phyloP scores from a whole-genome alignment of 2,888 invertebrate species.

The Phengaris arion region DNA sequence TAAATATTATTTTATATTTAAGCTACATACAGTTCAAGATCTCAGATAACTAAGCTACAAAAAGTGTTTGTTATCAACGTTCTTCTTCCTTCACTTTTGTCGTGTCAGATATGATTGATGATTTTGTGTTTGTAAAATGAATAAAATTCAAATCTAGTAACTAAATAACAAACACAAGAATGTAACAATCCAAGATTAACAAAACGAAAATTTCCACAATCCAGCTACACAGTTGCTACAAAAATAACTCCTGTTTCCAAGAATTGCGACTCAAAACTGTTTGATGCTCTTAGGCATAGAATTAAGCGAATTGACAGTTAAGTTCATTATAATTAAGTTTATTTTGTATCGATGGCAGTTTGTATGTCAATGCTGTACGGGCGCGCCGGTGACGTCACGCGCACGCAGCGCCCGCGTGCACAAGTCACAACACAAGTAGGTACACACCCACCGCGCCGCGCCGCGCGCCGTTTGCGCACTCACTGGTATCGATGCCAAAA shows the following conservation, averaged over 20 bases:
- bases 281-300: neutral
- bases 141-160: neutral
- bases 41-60: too few species aligned
- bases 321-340: neutral
- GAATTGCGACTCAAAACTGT: slow-evolving; percentile 6
- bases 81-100: too few species aligned
- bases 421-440: neutral
- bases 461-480: slow-evolving; percentile 33
- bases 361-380: slow-evolving; percentile 45
- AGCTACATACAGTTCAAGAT: too few species aligned
- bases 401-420: slow-evolving; percentile 50
- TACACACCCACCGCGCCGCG: slow-evolving; percentile 40
- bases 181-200: neutral
- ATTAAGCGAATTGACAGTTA: neutral
- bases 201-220: neutral
- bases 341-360: slow-evolving; percentile 31
- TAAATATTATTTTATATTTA: too few species aligned
- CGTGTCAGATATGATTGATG: too few species aligned
- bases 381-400: slow-evolving; percentile 49
- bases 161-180: neutral
- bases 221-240: neutral
- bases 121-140: too few species aligned
- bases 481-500: slow-evolving; percentile 33
- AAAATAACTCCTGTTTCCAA: neutral
- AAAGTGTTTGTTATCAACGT: too few species aligned